Base-by-base conservation (phyloP, 2,113 vertebrate species). In the Scophthalmus maximus region DNA sequence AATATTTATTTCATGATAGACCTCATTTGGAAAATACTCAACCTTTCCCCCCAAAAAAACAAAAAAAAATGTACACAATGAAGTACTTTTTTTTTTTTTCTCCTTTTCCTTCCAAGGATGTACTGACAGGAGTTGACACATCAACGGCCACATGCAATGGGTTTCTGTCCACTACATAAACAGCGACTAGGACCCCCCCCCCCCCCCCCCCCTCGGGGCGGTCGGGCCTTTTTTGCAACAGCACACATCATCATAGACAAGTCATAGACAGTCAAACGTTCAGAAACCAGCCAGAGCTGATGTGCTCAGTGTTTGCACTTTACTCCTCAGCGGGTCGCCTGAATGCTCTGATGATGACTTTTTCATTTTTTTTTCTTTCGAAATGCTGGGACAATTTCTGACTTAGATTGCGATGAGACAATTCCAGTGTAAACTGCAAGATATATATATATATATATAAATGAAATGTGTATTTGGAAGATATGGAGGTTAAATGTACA, bases 1-100 rank as follows among this genome's bases (percentile, higher is more conserved):
- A 87, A 89, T 86, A 92, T 96, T 95, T 96, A 95, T 95, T 94
- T 92, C 85, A 91, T 92, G 81, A 94, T 92, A 94, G 93, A 95
- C 61, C 64, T 87, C 69, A 92, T 89, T 94, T 91, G 81, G 91
- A 93, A n/a, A 93, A 94, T 85, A 88, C 81, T 40, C 36, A 40
- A 40, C 36, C 36, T 92, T 90, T 89, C n/a, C n/a, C n/a, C n/a
- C n/a, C n/a, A n/a, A n/a, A n/a, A n/a, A n/a, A n/a, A n/a, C 78
- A 92, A 93, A 86, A 88, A 10, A 88, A 91, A 94, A 92, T 91
- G 85, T 92, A 94, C 94, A 95, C 86, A 30, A 87, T 85, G 86
- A 91, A 82, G 86, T 83, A 81, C 75, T 23, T 2, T 29, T 65
- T 87, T 91, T 74, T 86, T 66, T 91, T 74, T 86, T 66, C 20